Percentiles rank a stretch among this genome's conserved stretches.
These are phyloP conservation scores for Artemia franciscana DNA, from an alignment of 1,140 invertebrate genomes.

Conservation along the genomic window DNA sequence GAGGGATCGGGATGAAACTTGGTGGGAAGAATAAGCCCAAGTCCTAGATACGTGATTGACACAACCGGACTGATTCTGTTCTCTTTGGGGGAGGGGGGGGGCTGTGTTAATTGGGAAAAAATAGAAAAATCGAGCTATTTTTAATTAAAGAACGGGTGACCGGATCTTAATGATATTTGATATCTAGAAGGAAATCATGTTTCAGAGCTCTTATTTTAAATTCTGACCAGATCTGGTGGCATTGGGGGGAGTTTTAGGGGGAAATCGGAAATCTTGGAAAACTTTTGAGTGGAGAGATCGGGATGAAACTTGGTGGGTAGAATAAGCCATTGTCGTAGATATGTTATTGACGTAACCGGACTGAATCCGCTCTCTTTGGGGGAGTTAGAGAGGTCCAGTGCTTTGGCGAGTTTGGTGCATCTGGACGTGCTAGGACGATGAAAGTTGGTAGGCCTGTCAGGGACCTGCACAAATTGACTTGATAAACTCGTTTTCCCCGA, in stretches of 20 bases:
- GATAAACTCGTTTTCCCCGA: not conserved
- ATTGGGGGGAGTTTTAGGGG: not conserved
- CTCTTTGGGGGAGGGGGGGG: too few species aligned
- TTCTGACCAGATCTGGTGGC: not conserved
- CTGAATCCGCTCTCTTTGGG: not conserved
- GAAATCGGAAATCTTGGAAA: too few species aligned
- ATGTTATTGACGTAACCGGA: not conserved
- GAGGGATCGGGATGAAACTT: too few species aligned
- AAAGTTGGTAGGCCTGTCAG: not conserved
- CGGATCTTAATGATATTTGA: not conserved
- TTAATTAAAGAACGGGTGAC: not conserved
- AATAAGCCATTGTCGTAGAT: not conserved
- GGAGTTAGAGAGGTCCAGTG: not conserved
- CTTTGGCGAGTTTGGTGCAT: not conserved
- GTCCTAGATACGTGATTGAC: too few species aligned
- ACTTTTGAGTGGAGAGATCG: not conserved
- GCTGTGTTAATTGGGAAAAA: too few species aligned
- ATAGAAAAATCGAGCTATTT: too few species aligned
- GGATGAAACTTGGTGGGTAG: not conserved
- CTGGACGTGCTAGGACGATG: not conserved
- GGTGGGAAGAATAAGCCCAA: too few species aligned
- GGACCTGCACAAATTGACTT: not conserved
- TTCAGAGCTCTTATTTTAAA: not conserved
- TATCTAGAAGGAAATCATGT: not conserved
- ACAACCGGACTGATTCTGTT: too few species aligned